Evolutionary conservation across 2,113 vertebrate genomes (phyloP).

Genomic region (Neolamprologus tretocephalus): DNA sequence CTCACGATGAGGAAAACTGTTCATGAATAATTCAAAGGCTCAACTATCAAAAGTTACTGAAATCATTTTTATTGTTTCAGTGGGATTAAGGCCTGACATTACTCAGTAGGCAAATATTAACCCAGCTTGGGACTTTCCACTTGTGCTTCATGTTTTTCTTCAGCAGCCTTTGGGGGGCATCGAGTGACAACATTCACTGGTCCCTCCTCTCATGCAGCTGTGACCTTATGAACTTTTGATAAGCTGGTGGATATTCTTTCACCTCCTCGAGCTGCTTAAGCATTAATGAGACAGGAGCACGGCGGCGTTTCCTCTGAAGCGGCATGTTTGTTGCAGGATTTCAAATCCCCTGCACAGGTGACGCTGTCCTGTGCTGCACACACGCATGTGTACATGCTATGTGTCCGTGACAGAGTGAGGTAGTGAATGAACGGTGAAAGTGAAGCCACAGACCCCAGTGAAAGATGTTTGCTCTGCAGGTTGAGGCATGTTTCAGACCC

Average conservation of each 20-base stretch:
- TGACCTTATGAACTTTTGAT: background rate
- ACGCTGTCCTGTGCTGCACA: background rate
- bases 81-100: background rate
- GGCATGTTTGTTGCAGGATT: background rate
- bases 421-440: slow-evolving; percentile 21
- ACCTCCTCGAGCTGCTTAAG: background rate
- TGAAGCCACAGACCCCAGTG: background rate
- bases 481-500: slow-evolving; percentile 9
- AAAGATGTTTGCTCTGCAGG: slow-evolving; percentile 42
- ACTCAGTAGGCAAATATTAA: background rate
- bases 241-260: background rate
- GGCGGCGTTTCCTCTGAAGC: background rate
- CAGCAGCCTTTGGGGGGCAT: background rate
- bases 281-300: background rate
- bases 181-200: background rate
- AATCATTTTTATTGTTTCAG: background rate
- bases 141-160: background rate
- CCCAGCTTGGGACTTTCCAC: background rate
- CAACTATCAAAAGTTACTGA: background rate
- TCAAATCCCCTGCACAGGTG: background rate
- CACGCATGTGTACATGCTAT: background rate
- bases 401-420: background rate
- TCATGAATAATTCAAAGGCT: background rate
- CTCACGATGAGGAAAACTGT: background rate
- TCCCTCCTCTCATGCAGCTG: background rate